These are phyloP conservation scores for Urocolius indicus DNA, from an alignment of 2,113 vertebrate genomes.

Conservation along the genomic window DNA sequence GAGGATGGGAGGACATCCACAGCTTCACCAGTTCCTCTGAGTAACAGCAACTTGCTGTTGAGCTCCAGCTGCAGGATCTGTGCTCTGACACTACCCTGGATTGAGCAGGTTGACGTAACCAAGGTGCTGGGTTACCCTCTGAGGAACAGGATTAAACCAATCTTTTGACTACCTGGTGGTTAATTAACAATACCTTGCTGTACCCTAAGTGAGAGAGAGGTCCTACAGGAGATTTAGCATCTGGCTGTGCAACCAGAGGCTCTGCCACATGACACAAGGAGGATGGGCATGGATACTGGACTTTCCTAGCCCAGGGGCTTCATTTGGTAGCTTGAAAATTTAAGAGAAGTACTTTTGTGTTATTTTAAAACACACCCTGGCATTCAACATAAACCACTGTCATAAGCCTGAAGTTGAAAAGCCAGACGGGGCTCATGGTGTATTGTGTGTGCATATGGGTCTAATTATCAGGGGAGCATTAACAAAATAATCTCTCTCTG, in stretches of 20 bases:
- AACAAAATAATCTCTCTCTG: not conserved
- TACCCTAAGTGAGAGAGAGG: not conserved
- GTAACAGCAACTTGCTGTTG: not conserved
- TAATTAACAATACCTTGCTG: not conserved
- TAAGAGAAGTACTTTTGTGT: not conserved
- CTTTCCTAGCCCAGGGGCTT: not conserved
- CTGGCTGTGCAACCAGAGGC: not conserved
- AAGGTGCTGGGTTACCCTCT: not conserved
- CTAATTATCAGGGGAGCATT: not conserved
- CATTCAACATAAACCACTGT: not conserved
- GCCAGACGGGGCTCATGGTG: not conserved
- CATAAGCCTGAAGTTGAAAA: not conserved
- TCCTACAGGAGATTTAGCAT: not conserved
- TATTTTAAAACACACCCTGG: slow-evolving; percentile 15
- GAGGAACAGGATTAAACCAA: not conserved
- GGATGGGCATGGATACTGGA: not conserved
- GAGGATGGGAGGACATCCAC: not conserved
- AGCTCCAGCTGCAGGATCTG: not conserved
- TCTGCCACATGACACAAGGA: not conserved
- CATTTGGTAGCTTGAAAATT: not conserved
- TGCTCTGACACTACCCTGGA: not conserved
- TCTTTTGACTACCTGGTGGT: not conserved
- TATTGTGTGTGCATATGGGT: not conserved
- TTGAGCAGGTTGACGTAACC: not conserved
- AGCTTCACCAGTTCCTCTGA: not conserved